Evolutionary conservation across 2,888 invertebrate species (phyloP), one percentile per base, ranked within the genome.

Genomic region (Lottia scabra): DNA sequence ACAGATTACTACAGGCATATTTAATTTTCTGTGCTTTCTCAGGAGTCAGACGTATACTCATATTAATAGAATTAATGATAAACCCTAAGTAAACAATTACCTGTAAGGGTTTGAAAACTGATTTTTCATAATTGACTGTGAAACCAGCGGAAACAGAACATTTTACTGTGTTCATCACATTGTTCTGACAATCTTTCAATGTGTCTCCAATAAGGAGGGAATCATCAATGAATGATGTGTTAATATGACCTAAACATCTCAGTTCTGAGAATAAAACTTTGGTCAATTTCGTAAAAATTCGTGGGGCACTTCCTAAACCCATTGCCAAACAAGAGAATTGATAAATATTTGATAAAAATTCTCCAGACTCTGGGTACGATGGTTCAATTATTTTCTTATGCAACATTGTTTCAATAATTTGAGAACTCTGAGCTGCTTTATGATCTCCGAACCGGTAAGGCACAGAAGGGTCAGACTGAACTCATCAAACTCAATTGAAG

Each of bases 331-430:
- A 62, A 10, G 44, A 63, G 56, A 44, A 72, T 27, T 72, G 68
- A 38, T 63, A 70, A 65, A 71, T 71, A 62, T 67, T 66, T 64
- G 75, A 75, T 38, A 75, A 44, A 68, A 65, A 75, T 67, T 77
- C 69, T 13, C 62, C 48, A 27, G 4, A 12, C 27, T 65, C 65
- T 48, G 10, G 2, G 27, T 16, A 13, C 3, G 23, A 45, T 16
- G n/a, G n/a, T 56, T 56, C 56, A 56, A 56, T 56, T 15, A 48
- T 48, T 48, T 48, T 48, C 48, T 48, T 48, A 48, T 12, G 13
- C 48, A 48, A 48, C 48, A 48, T 48, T 48, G 56, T n/a, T 12
- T 56, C 56, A 56, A 56, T 0, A 56, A 56, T n/a, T 56, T 56
- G n/a, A 56, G 56, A 56, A 56, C 12, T 56, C n/a, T 56, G 2